Evolutionary conservation across 2,797 vertebrate species (phyloP).

Genomic region (Sebastes goodei): DNA sequence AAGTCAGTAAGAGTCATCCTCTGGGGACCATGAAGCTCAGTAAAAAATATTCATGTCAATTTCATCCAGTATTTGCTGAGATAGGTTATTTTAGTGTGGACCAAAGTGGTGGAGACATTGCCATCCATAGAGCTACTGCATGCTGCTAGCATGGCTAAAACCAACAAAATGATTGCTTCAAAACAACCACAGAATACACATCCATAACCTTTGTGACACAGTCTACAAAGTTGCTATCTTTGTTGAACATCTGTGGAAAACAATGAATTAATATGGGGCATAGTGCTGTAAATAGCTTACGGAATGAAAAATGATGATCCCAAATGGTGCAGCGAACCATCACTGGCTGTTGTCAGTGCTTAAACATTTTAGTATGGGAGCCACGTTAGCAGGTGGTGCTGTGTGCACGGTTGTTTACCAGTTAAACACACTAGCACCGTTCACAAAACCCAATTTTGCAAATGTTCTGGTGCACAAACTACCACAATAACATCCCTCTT

Average conservation of each 20-base stretch:
- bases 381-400: not conserved
- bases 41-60: not conserved
- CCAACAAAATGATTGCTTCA: not conserved
- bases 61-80: not conserved
- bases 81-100: not conserved
- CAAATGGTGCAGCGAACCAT: not conserved
- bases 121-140: not conserved
- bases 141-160: not conserved
- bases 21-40: not conserved
- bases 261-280: not conserved
- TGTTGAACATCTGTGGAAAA: not conserved
- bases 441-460: not conserved
- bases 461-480: not conserved
- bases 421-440: not conserved
- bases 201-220: not conserved
- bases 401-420: not conserved
- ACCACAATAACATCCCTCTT: not conserved
- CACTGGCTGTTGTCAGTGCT: not conserved
- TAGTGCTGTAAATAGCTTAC: not conserved
- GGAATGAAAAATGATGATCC: not conserved
- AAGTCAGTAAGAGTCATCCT: not conserved
- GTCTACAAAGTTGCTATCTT: not conserved
- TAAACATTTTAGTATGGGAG: not conserved
- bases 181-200: not conserved
- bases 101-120: not conserved